Evolutionary conservation across 2,888 invertebrate genomes (phyloP), one percentile per base, ranked within the genome.

Genomic region (Ectropis crepuscularia): DNA sequence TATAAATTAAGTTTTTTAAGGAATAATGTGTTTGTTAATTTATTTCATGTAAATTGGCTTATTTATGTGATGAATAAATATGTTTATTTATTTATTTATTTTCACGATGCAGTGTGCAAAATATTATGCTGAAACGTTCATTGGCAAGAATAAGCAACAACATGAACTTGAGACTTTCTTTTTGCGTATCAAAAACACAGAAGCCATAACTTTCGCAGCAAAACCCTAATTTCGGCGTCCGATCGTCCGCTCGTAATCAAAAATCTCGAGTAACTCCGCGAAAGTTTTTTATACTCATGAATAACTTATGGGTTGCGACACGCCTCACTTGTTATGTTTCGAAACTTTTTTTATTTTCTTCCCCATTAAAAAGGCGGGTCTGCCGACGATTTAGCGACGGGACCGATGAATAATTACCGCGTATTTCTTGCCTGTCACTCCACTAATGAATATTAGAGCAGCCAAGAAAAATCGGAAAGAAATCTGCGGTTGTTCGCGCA

Each of bases 401-500:
- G 75, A 74, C 78, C 83, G 83, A 89, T 91, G 92, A 92, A 92
- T 92, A 92, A 92, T 92, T 92, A 90, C 81, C 68, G 72, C 82
- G 82, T 87, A 88, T 89, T 90, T 92, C 87, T 90, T 88, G 89
- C 88, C 84, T 86, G 91, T 91, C 92, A 91, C 87, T 85, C 78
- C 74, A 75, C 79, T 90, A 92, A 92, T 92, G 90, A 92, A 91
- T 91, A 90, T 89, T 85, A 86, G 82, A 88, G 82, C 79, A 82
- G 84, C 57, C 53, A 63, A 74, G 77, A 76, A 81, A 81, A 81
- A 82, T 78, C 76, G 80, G 61, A 78, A 83, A 81, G 81, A 86
- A 88, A 88, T 88, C 87, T 82, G 86, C 75, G 84, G 85, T 80
- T 74, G 79, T 76, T 82, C 74, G 72, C 57, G 64, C 68, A 68